Base-by-base conservation (phyloP, 2,113 vertebrate genomes). In the Siniperca knerii region DNA sequence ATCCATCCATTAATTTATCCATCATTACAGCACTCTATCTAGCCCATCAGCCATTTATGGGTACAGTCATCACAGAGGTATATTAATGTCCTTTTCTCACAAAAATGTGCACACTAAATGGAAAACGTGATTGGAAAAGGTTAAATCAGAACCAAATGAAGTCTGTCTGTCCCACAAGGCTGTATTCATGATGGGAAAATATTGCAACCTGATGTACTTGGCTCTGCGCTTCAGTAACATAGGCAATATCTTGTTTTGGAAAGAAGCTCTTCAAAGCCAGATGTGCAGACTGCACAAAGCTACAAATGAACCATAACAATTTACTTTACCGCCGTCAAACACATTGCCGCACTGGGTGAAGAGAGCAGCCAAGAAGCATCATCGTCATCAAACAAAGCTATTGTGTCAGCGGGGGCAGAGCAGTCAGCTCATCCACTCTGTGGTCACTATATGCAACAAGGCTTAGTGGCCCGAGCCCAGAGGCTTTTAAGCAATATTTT, bases 291-390 rank as follows among this genome's bases (percentile, higher is more conserved):
- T 33, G 73, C 75, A 79, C 78, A 82, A 64, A 77, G 74, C 78
- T 84, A 68, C 68, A 88, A 89, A 90, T 62, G 46, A 83, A 90
- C 75, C 85, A 84, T 79, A 86, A 91, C 86, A 91, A 84, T 88
- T 89, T 85, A 84, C 90, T 84, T 77, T 76, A 69, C 78, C 33
- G 72, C 80, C 52, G n/a, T 80, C 72, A 62, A 80, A 83, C 77
- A 79, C 52, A 74, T 57, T 46, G 44, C 66, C 2, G 42, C 70
- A 25, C 58, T 1, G 58, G 60, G 60, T 1, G 15, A 77, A 79
- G 60, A 73, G 79, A 82, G 82, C 65, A 84, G 89, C 85, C 87
- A 70, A 42, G 64, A 82, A 76, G 64, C 76, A 82, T 91, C 81
- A 68, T 70, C 58, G 40, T 77, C 80, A 65, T 82, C 76, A 74